Evolutionary conservation across 2,113 vertebrate species (phyloP).

Genomic region (Plecotus auritus): DNA sequence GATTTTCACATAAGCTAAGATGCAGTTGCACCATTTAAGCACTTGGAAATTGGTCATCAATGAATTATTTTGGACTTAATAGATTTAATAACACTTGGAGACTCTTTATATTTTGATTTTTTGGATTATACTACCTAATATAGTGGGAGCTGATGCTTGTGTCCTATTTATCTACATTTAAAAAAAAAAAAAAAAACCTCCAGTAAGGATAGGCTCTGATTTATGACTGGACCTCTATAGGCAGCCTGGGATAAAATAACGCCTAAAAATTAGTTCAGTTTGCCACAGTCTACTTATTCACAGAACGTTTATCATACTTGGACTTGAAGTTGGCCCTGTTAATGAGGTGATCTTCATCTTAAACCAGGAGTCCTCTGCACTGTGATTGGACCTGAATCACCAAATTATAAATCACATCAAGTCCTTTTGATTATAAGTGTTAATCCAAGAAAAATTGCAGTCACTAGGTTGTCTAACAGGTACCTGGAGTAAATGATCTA

Average conservation of each 20-base stretch:
- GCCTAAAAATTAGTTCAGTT: conserved; percentile 15
- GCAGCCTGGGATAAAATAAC: neutral
- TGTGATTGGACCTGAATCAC: neutral
- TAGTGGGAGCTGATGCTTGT: neutral
- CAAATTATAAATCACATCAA: neutral
- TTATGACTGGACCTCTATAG: neutral
- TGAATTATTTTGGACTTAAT: conserved; percentile 81
- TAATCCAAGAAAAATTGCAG: conserved; percentile 9
- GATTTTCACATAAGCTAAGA: conserved; percentile 83
- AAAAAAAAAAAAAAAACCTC: neutral
- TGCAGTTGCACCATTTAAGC: conserved; percentile 80
- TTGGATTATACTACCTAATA: conserved; percentile 71
- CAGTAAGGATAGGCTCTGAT: neutral
- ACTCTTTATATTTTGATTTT: conserved; percentile 79
- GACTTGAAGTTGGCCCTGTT: neutral
- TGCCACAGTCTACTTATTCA: neutral
- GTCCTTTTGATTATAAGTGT: neutral
- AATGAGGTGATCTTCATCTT: neutral
- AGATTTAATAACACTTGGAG: conserved; percentile 80
- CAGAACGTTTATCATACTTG: neutral
- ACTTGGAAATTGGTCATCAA: conserved; percentile 83
- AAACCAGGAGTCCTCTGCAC: neutral
- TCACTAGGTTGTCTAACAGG: neutral
- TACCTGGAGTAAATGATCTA: neutral
- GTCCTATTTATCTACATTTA: conserved; percentile 20